phyloP scores from a whole-genome alignment of 2,797 vertebrate genomes.

The Brotula barbata region DNA sequence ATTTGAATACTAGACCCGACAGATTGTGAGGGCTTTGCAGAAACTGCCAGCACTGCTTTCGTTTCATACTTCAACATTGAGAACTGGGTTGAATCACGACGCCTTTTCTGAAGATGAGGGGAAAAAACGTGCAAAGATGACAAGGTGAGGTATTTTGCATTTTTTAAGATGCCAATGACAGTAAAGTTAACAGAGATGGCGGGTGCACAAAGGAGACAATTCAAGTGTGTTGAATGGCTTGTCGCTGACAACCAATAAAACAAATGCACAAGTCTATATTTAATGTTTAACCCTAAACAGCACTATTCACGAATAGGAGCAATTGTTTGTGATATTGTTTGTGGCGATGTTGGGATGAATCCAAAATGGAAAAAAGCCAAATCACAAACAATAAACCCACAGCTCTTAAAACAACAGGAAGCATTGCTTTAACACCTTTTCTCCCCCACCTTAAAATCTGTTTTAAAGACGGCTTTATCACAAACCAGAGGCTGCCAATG shows the following conservation, averaged over 20 bases:
- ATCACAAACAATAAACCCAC: not conserved
- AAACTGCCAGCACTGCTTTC: not conserved
- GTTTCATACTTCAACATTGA: not conserved
- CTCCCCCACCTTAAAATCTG: not conserved
- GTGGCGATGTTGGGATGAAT: not conserved
- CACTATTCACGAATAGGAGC: not conserved
- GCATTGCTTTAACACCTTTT: not conserved
- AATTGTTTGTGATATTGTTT: not conserved
- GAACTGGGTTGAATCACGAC: not conserved
- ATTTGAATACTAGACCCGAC: not conserved
- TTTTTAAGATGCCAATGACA: not conserved
- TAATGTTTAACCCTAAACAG: constrained; percentile 12
- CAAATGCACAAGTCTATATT: constrained; percentile 21
- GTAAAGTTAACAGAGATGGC: constrained; percentile 4
- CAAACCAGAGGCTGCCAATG: not conserved
- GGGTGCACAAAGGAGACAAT: constrained; percentile 4
- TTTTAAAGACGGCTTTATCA: not conserved
- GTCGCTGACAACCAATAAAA: constrained; percentile 4
- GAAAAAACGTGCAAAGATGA: not conserved
- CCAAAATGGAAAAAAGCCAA: not conserved
- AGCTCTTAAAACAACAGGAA: not conserved
- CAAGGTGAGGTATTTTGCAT: not conserved
- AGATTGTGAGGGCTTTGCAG: constrained; percentile 11
- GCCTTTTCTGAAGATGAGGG: constrained; percentile 7
- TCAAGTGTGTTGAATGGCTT: not conserved